These are phyloP conservation scores for Halesus radiatus DNA, from an alignment of 1,140 invertebrate species.

Conservation along the genomic window DNA sequence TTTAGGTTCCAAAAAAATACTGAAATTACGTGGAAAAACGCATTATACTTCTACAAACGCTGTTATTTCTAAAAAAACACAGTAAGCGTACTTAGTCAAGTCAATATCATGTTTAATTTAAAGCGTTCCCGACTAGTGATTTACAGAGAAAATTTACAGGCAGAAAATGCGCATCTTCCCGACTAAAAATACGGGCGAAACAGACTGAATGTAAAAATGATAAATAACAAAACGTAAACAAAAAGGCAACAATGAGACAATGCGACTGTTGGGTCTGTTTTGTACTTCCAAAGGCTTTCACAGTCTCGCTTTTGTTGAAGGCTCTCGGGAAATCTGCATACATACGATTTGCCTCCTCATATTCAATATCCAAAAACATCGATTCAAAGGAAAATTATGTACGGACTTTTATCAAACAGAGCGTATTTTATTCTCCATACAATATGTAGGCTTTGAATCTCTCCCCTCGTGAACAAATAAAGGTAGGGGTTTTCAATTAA, in stretches of 20 bases:
- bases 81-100: too few relatives aligned
- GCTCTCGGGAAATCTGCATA: neutral
- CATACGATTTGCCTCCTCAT: neutral
- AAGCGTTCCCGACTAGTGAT: too few relatives aligned
- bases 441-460: too few relatives aligned
- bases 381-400: neutral
- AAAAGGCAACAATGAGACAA: constrained; percentile 15
- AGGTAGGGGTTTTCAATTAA: too few relatives aligned
- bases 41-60: too few relatives aligned
- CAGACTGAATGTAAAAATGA: neutral
- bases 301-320: neutral
- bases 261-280: neutral
- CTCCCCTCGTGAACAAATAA: too few relatives aligned
- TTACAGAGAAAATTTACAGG: too few relatives aligned
- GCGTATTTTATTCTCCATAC: too few relatives aligned
- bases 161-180: neutral
- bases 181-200: neutral
- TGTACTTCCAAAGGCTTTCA: neutral
- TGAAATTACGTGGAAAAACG: too few relatives aligned
- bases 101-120: too few relatives aligned
- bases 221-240: neutral
- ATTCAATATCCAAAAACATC: neutral
- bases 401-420: neutral
- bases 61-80: too few relatives aligned
- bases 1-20: too few relatives aligned